Base-by-base conservation (phyloP, 92 coral and sea anemone genomes). In the Epizoanthus fatuus region DNA sequence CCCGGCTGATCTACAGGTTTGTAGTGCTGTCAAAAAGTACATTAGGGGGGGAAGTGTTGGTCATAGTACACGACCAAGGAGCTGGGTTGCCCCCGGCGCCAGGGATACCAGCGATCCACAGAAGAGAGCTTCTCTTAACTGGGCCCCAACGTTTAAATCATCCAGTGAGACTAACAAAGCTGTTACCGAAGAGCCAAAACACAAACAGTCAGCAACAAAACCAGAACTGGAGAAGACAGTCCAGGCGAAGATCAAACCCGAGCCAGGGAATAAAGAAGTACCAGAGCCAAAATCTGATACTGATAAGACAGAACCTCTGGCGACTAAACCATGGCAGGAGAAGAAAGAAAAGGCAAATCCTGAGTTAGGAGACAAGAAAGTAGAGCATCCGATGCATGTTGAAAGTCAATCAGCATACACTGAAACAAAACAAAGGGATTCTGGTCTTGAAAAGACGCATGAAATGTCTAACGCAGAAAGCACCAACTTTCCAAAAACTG, bases 41-140 rank as follows among this genome's bases (percentile, higher is more conserved):
- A 70, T 85, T 22, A 86, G 68, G 71, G 79, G 89, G 19, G 77
- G 47, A 52, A 32, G 81, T 19, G 69, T 39, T 25, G 81, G 91
- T 42, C 69, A 78, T 11, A 85, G 71, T 52, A 89, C 78, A 37
- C 85, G 95, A 6, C 92, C 95, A 39, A 62, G 85, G 49, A 88
- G 92, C 75, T 92, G 92, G 92, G 79, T 85, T 16, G 88, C 87
- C 20, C 95, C 90, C 49, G 76, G 59, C n/a, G 25, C 85, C 3
- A 84, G 68, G 53, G 68, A 51, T 63, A 4, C 56, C 10, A 44
- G 82, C 63, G 22, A 20, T 62, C 69, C 69, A 7, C 58, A 68
- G 47, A 74, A 55, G 72, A 74, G 79, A 75, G 59, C 83, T 29
- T 69, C 90, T 45, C 35, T 20, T 42, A 59, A 63, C 44, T 80